Evolutionary conservation across 1,140 invertebrate species (phyloP).

Genomic region (Rhizoglyphus robini): DNA sequence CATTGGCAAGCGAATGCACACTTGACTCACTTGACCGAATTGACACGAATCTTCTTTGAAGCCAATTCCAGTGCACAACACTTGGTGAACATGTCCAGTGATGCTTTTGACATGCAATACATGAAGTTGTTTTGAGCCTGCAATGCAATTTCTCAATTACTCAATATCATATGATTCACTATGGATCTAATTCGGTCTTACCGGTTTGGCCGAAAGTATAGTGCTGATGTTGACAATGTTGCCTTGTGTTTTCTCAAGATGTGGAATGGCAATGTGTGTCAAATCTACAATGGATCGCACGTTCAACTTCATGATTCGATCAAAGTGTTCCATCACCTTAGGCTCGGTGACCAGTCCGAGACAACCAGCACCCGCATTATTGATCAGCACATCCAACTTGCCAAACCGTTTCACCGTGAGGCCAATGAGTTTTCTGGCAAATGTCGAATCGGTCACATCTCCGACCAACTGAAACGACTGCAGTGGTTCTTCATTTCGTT

Average conservation of each 20-base stretch:
- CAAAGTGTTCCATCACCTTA: not conserved
- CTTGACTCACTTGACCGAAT: conserved; percentile 23
- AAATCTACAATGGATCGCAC: conserved; percentile 32
- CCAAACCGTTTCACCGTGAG: no score
- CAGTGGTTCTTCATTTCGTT: no score
- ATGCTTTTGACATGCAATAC: conserved; percentile 34
- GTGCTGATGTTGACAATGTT: conserved; percentile 80
- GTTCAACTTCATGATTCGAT: not conserved
- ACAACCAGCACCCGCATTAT: not conserved
- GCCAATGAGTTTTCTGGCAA: no score
- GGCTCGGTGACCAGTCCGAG: not conserved
- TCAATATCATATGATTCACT: no score
- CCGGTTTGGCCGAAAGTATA: conserved; percentile 58
- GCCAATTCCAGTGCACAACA: conserved; percentile 33
- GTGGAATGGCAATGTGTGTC: conserved; percentile 63
- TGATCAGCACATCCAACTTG: no score
- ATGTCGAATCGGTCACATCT: no score
- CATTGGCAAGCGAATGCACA: not conserved
- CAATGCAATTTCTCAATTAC: no score
- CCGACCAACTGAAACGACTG: no score
- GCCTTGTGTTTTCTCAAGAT: conserved; percentile 62
- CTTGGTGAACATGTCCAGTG: conserved; percentile 33
- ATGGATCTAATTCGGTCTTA: no score
- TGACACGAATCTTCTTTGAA: no score
- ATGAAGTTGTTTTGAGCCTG: conserved; percentile 17